These are phyloP conservation scores for Noturus placidus DNA, from an alignment of 2,113 vertebrate species.

Conservation along the genomic window DNA sequence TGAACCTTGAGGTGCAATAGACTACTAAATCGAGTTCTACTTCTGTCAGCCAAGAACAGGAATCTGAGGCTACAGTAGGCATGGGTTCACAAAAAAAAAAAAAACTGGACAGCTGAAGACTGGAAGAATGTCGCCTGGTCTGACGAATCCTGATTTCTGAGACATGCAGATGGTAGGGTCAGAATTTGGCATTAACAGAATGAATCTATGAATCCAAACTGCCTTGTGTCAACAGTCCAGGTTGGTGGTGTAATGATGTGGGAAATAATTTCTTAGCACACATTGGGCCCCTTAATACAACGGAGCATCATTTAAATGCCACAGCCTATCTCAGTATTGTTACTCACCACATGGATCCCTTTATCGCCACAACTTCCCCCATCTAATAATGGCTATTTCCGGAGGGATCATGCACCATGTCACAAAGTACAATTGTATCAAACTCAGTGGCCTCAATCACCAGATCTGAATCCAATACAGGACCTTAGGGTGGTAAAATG, in stretches of 20 bases:
- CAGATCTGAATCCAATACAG: not conserved
- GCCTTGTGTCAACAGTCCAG: not conserved
- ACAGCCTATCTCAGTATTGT: not conserved
- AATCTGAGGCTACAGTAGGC: too few species aligned
- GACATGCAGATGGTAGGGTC: not conserved
- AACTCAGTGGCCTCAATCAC: not conserved
- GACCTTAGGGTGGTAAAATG: not conserved
- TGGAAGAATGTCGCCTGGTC: not conserved
- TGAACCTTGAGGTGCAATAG: too few species aligned
- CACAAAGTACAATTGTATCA: not conserved
- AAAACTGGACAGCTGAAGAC: not conserved
- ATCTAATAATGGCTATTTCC: not conserved
- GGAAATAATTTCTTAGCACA: not conserved
- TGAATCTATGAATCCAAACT: not conserved
- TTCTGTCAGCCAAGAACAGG: too few species aligned
- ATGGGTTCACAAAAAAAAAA: not conserved
- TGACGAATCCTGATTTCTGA: not conserved
- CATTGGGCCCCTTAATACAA: not conserved
- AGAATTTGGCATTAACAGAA: too few species aligned
- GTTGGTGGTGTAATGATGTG: not conserved
- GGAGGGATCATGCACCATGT: not conserved
- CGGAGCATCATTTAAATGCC: not conserved
- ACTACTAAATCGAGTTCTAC: too few species aligned
- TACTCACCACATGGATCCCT: not conserved
- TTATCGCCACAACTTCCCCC: not conserved